Evolutionary conservation across 2,797 vertebrate genomes (phyloP), one percentile per base, ranked within the genome.

Genomic region (Periophthalmus magnuspinnatus): DNA sequence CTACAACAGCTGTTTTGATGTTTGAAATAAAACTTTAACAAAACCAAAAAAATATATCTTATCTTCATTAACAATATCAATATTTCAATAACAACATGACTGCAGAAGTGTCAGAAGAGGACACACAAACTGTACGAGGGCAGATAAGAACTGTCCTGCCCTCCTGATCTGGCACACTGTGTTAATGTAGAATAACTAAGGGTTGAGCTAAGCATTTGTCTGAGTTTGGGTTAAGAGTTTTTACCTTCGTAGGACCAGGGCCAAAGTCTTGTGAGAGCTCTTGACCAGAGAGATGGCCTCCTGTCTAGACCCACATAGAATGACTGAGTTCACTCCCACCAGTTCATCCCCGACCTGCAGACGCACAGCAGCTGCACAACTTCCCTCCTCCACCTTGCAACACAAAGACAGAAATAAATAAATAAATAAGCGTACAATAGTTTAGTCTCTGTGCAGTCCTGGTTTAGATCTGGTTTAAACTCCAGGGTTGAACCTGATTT

Each of bases 201-300:
- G 3, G 4, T 14, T 45, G 38, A 41, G 11, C 28, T 28, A 28
- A 3, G 41, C 4, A 11, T 4, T 5, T 14, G 41, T 45, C 14
- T 45, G 41, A 45, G 41, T 45, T 45, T 45, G 41, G 41, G 11
- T 16, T 3, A 14, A 13, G 10, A 11, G 5, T 45, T 24, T 84
- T 85, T 91, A 97, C 97, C 96, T 95, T 83, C 91, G 94, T 1
- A 97, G 93, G 41, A 94, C 87, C 80, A 98, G 91, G 71, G 90
- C 92, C 77, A 98, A 84, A 0, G 89, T 94, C 87, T 91, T 93
- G 67, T 95, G 92, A 2, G 95, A 96, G 16, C 95, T 93, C 82
- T 97, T 98, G 75, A 98, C 95, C 88, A 97, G 91, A 71, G 94
- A 92, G 81, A 98, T 95, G 0, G 95, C 96, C 78, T 98, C 96